Percentiles rank a stretch among this genome's conserved stretches.
phyloP scores from a whole-genome alignment of 2,113 vertebrate species.

The Pelusios castaneus region DNA sequence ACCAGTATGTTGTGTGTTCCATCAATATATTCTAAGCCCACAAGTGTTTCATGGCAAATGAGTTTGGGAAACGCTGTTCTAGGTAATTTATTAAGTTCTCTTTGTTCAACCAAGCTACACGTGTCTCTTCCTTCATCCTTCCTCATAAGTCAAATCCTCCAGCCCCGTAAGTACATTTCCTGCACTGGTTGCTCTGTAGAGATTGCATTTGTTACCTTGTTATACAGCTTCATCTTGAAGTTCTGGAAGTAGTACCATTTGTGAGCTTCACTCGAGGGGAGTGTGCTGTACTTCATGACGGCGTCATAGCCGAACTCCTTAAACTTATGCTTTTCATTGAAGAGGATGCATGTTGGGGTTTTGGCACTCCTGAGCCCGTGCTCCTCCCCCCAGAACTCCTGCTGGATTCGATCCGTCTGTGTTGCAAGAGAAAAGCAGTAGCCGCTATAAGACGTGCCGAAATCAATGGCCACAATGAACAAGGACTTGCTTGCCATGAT shows the following conservation, averaged over 20 bases:
- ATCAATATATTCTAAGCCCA: too few relatives aligned
- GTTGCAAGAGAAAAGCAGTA: constrained; percentile 53
- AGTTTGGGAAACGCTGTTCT: too few relatives aligned
- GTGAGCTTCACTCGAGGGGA: not conserved
- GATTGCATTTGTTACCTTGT: constrained; percentile 6
- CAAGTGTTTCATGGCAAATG: too few relatives aligned
- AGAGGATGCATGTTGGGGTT: constrained; percentile 35
- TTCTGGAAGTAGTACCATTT: constrained; percentile 46
- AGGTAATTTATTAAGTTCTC: not conserved
- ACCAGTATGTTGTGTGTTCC: too few relatives aligned
- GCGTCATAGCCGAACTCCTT: constrained; percentile 59
- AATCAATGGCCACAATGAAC: constrained; percentile 4
- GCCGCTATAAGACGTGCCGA: constrained; percentile 41
- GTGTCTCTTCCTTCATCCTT: not conserved
- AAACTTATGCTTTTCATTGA: constrained; percentile 43
- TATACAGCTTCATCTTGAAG: constrained; percentile 69
- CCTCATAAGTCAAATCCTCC: not conserved
- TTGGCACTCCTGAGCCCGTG: not conserved
- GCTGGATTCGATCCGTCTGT: not conserved
- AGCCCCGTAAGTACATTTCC: not conserved
- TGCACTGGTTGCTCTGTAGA: not conserved
- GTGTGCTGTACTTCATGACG: not conserved
- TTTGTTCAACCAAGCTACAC: not conserved
- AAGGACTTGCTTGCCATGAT: not conserved
- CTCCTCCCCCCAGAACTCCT: constrained; percentile 14